A percentile compares a stretch with the other conserved stretches of the same genome.
Conservation (phyloP, 2,797 vertebrate genomes). For the Eidolon dupreanum region DNA sequence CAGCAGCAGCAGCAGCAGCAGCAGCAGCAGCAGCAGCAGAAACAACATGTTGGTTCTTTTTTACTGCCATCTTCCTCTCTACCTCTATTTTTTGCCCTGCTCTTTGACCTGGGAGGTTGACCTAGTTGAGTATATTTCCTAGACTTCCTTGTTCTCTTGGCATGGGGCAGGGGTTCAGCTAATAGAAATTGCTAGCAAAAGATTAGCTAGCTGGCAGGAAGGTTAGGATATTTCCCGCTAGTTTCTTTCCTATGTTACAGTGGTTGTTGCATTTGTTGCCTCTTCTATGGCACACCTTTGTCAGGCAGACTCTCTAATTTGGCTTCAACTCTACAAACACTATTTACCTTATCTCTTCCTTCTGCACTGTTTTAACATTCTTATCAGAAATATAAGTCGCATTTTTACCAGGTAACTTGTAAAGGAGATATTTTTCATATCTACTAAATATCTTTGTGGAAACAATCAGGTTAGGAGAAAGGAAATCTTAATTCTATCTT, state of each 20-base stretch:
- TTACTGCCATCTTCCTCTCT: not conserved
- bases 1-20: no score
- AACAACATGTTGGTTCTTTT: not conserved
- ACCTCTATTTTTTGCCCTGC: not conserved
- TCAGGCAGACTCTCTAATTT: not conserved
- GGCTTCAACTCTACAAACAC: not conserved
- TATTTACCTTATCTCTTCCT: not conserved
- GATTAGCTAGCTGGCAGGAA: not conserved
- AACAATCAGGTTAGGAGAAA: not conserved
- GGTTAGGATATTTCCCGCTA: rapidly evolving
- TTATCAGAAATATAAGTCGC: not conserved
- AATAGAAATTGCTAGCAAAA: not conserved
- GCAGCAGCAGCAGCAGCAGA: not conserved
- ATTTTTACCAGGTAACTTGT: not conserved
- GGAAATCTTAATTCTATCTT: not conserved
- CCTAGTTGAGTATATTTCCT: not conserved
- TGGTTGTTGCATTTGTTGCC: not conserved
- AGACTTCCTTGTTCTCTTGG: not conserved
- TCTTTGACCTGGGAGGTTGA: not conserved
- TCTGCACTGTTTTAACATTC: not conserved
- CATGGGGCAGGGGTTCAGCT: not conserved
- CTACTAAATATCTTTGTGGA: not conserved
- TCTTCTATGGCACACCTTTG: not conserved
- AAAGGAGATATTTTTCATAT: not conserved
- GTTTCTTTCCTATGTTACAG: rapidly evolving